Evolutionary conservation across 2,113 vertebrate species (phyloP).

Genomic region (Marcusenius ussheri): DNA sequence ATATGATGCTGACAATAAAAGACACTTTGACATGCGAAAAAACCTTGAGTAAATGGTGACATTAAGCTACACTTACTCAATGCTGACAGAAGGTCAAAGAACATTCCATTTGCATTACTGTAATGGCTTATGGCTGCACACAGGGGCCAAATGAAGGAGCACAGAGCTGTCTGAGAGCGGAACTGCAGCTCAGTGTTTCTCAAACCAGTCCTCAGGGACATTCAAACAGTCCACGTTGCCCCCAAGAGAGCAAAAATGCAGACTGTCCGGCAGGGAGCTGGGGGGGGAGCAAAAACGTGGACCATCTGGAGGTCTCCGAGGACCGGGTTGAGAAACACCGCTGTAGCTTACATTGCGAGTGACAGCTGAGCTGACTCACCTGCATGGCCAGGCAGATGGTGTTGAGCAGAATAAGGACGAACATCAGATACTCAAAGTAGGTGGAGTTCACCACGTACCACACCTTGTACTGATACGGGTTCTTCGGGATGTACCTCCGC

Average conservation of each 20-base stretch:
- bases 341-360: background rate
- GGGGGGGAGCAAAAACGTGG: background rate
- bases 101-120: background rate
- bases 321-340: background rate
- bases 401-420: slow-evolving; percentile 95
- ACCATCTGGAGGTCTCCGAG: background rate
- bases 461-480: slow-evolving; percentile 97
- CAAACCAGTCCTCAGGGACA: background rate
- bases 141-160: background rate
- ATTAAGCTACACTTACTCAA: background rate
- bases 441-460: slow-evolving; percentile 99
- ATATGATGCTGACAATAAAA: background rate
- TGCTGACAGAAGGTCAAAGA: background rate
- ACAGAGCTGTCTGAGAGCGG: background rate
- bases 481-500: slow-evolving; percentile 94
- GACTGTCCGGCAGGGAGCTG: background rate
- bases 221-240: background rate
- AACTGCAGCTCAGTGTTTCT: background rate
- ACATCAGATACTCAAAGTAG: slow-evolving; percentile 99
- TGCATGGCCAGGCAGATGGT: slow-evolving; percentile 99
- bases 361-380: slow-evolving; percentile 56
- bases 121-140: background rate
- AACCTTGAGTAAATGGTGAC: background rate
- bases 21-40: background rate
- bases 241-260: background rate